phyloP scores from a whole-genome alignment of 1,140 invertebrate species.

The Frieseomelitta varia region DNA sequence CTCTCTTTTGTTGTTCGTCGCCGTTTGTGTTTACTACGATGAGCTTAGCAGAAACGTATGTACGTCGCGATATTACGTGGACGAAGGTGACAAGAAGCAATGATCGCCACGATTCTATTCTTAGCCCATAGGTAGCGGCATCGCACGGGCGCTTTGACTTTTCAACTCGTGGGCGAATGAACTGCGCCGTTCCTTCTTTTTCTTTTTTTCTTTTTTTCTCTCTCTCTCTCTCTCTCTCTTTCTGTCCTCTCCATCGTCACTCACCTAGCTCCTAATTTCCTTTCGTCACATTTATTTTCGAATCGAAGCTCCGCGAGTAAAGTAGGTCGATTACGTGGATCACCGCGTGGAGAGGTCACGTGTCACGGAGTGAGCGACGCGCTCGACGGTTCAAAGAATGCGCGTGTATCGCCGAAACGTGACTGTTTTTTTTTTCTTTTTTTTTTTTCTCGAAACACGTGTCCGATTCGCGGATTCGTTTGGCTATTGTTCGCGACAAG shows the following conservation, averaged over 20 bases:
- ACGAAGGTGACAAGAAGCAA: constrained; percentile 38
- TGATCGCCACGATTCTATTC: constrained; percentile 39
- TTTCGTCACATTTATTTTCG: constrained; percentile 13
- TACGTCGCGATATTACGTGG: neutral
- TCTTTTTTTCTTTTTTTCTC: no score
- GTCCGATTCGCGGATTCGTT: no score
- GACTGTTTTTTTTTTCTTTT: no score
- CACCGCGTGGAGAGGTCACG: no score
- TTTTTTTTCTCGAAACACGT: no score
- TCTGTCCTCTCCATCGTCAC: no score
- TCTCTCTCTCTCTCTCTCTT: no score
- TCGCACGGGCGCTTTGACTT: constrained; percentile 41
- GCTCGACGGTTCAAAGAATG: no score
- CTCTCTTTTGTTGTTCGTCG: neutral
- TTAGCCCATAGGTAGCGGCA: constrained; percentile 25
- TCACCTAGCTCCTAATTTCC: no score
- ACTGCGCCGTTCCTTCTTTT: constrained; percentile 23
- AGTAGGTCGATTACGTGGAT: neutral
- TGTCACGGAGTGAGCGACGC: no score
- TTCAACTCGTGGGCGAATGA: constrained; percentile 46
- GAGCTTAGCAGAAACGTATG: neutral
- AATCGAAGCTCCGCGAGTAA: neutral
- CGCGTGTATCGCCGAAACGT: no score
- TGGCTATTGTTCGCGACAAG: no score
- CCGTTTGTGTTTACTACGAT: constrained; percentile 24